Base-by-base conservation (phyloP, 2,797 vertebrate genomes). In the Lagodon rhomboides region DNA sequence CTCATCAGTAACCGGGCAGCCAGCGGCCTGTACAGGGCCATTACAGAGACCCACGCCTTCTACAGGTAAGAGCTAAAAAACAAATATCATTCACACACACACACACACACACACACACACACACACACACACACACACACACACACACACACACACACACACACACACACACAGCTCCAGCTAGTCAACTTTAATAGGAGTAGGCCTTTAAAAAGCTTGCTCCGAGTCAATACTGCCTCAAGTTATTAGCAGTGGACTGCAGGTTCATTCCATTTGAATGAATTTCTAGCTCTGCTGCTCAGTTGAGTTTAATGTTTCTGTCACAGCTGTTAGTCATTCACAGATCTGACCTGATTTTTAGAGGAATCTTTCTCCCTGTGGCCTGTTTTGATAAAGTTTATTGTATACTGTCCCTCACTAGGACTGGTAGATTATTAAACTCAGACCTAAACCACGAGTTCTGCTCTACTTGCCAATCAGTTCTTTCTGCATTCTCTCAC, bases 11-110 rank as follows among this genome's bases (percentile, higher is more conserved):
- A 97, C 79, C 94, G 98, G 69, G 98, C 98, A 1, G 98, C 98
- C 82, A 99, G 98, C 6, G 98, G 98, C 11, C 95, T 99, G 38
- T 99, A 99, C 89, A 93, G 98, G 64, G 97, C 98, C 10, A 98
- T 99, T 90, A 99, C 98, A 0, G 98, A 99, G 90, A 99, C 98
- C 0, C 98, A 99, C 18, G 98, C 98, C 1, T 99, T 99, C 94
- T 99, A 99, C 95, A 98, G 98, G 98, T 97, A 81, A 82, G 95
- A 18, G 30, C 34, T 3, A 0, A 27, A 51, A 25, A 46, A 53
- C 22, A 25, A 34, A 47, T 43, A 56, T 49, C 58, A 53, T 5
- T 22, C 5, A 49, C 30, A 53, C 20, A 0, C 22, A 1, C 6
- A 47, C 18, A 2, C 3, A 51, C 20, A 16, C 11, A 22, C 27